Conservation (phyloP, 2,797 vertebrate genomes). For the Hippoglossus hippoglossus region DNA sequence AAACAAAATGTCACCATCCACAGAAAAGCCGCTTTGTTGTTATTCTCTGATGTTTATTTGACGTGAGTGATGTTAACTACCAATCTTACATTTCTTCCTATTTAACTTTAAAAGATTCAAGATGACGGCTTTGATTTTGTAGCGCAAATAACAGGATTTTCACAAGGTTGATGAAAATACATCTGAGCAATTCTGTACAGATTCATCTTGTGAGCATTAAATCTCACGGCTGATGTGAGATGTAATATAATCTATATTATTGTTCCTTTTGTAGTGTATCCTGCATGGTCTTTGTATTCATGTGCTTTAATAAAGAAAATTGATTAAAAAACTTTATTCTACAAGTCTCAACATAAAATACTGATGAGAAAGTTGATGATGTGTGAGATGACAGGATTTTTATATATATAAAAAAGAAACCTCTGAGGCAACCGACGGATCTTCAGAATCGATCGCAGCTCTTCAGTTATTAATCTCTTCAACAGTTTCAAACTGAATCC, state of each 20-base stretch:
- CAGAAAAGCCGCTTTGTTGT: slow-evolving; percentile 52
- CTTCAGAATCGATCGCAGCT: background rate
- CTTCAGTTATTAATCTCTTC: background rate
- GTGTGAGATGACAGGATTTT: too few relatives aligned
- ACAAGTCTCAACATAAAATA: too few relatives aligned
- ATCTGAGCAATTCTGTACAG: background rate
- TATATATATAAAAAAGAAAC: too few relatives aligned
- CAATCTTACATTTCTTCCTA: background rate
- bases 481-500: background rate
- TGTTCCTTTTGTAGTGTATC: background rate
- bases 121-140: background rate
- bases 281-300: background rate
- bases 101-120: background rate
- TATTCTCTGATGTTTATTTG: slow-evolving; percentile 37
- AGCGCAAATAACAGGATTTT: background rate
- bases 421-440: background rate
- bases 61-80: background rate
- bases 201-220: background rate
- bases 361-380: too few relatives aligned
- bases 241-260: background rate
- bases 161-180: background rate
- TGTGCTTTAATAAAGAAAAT: background rate
- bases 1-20: slow-evolving; percentile 53
- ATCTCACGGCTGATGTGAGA: background rate
- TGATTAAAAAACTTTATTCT: too few relatives aligned